Base-by-base conservation (phyloP, 1,140 invertebrate species). In the Ceratina calcarata region DNA sequence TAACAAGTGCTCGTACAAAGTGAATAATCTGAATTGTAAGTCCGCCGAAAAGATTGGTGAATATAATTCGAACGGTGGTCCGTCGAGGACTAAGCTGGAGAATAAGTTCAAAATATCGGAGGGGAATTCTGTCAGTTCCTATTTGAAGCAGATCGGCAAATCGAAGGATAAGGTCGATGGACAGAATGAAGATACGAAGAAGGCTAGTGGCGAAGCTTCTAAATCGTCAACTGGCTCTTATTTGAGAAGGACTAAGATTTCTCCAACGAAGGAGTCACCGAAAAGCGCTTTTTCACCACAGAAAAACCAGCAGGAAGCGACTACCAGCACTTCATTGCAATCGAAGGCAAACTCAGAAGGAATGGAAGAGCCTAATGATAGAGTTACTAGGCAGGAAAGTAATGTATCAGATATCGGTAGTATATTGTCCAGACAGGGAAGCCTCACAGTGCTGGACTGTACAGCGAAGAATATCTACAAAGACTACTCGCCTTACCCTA, bases 191-290 rank as follows among this genome's bases (percentile, higher is more conserved):
- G 83, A 89, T 32, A n/a, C 70, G 12, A 86, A 86, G 58, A 87
- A 80, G 57, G 37, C 27, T 12, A 20, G 53, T 1, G 64, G 49
- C 1, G 90, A 90, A 55, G 27, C 45, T 16, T 22, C 77, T 0
- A 91, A 88, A 67, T 67, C 86, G 8, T 82, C 88, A 6, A 22
- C 76, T 3, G 88, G 89, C 32, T 91, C 88, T 20, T 91, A 91
- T 71, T 71, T 93, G 16, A 84, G 92, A 45, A 88, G 92, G 15
- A 92, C 91, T 10, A 93, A 93, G 74, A 93, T 93, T 76, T 93
- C 92, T 0, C 92, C 92, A 0, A 92, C 91, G 13, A 92, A 93
- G 45, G 92, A 93, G 55, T 87, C 88, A 13, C 79, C 86, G 3
- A 91, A 88, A 76, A 89, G 75, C 61, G 92, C 91, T 2, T 92